Evolutionary conservation across 2,797 vertebrate genomes (phyloP).

Genomic region (Danio jaintianensis): DNA sequence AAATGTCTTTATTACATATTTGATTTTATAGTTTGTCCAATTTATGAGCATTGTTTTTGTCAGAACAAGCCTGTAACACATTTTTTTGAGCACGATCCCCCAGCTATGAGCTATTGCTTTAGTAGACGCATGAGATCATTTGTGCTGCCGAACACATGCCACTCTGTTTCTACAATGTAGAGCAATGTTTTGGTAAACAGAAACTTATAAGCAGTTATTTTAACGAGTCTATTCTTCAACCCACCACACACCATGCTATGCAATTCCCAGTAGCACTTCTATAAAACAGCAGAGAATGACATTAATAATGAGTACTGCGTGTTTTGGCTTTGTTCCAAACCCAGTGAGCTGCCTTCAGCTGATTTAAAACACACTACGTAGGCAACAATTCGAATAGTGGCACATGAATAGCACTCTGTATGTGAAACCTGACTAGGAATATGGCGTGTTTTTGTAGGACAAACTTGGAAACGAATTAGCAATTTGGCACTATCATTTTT

Average conservation of each 20-base stretch:
- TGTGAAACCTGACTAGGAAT: background rate
- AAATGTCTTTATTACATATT: background rate
- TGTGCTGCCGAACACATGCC: background rate
- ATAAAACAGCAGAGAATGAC: slow-evolving; percentile 30
- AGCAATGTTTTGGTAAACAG: background rate
- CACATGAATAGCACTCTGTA: background rate
- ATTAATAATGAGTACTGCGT: slow-evolving; percentile 32
- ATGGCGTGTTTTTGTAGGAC: background rate
- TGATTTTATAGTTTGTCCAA: background rate
- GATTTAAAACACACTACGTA: background rate
- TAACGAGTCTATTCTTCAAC: slow-evolving; percentile 2
- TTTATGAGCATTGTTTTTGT: background rate
- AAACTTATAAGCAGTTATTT: slow-evolving; percentile 9
- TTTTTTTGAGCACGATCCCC: background rate
- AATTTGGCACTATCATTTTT: background rate
- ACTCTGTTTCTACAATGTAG: background rate
- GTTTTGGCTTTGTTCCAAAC: slow-evolving; percentile 1
- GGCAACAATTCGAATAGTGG: background rate
- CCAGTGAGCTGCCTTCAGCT: background rate
- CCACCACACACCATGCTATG: slow-evolving; percentile 7
- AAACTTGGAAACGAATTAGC: background rate
- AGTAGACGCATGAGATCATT: background rate
- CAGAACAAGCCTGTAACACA: background rate
- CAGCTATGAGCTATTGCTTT: background rate
- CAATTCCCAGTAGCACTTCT: background rate